Percentiles rank a stretch among this genome's conserved stretches.
Evolutionary conservation across 2,797 vertebrate genomes (phyloP).

Genomic region (Eupleurogrammus muticus): DNA sequence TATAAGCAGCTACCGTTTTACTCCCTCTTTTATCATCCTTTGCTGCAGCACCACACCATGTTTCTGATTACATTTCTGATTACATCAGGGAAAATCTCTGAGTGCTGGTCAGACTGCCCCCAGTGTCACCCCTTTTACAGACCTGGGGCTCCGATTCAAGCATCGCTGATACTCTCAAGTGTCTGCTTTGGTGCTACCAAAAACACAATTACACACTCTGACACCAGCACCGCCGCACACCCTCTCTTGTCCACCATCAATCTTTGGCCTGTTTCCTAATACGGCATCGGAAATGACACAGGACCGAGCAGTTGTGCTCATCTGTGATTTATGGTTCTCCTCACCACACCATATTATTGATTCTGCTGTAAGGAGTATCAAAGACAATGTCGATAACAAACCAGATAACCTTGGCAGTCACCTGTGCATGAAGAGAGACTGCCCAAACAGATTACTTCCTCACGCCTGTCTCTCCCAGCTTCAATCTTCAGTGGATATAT

Average conservation of each 20-base stretch:
- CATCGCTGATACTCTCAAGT: constrained; percentile 7
- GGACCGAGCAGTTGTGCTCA: constrained; percentile 1
- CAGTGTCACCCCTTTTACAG: constrained; percentile 22
- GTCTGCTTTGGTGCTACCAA: constrained; percentile 1
- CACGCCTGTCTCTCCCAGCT: constrained; percentile 29
- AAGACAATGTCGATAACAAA: constrained; percentile 15
- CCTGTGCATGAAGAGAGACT: constrained; percentile 21
- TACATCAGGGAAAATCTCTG: constrained; percentile 41
- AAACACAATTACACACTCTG: constrained; percentile 5
- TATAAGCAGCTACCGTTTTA: constrained; percentile 19
- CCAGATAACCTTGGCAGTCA: constrained; percentile 30
- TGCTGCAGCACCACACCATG: constrained; percentile 21
- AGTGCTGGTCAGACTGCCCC: constrained; percentile 24
- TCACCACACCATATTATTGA: constrained; percentile 13
- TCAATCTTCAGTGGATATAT: constrained; percentile 35
- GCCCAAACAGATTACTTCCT: constrained; percentile 24
- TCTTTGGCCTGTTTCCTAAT: constrained; percentile 14
- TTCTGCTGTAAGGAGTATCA: constrained; percentile 33
- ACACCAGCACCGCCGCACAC: background rate
- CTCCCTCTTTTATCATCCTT: constrained; percentile 16
- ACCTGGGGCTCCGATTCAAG: constrained; percentile 30
- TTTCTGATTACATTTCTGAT: constrained; percentile 57
- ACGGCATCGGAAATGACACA: constrained; percentile 26
- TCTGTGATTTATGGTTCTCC: constrained; percentile 38
- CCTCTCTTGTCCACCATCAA: background rate